These are phyloP conservation scores for Engystomops pustulosus DNA, from an alignment of 2,113 vertebrate genomes.

Conservation along the genomic window DNA sequence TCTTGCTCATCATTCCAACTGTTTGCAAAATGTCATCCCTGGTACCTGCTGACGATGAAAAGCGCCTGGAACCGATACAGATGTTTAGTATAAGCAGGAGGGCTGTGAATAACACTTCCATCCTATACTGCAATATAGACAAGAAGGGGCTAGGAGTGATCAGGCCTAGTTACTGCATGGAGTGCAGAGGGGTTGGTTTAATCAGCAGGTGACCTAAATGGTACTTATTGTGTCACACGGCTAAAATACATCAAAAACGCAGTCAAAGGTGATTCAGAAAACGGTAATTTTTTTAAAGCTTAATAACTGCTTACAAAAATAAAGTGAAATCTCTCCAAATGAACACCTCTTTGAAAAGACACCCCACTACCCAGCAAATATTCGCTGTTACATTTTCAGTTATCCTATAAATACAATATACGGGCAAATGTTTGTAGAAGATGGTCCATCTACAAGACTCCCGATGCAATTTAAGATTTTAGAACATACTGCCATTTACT, in stretches of 20 bases:
- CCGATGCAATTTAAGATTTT: too few species aligned
- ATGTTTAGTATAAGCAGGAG: slow-evolving; percentile 52
- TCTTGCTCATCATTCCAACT: slow-evolving; percentile 51
- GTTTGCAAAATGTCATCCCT: slow-evolving; percentile 52
- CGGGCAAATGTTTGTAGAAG: too few species aligned
- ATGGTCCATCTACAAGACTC: too few species aligned
- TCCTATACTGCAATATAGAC: slow-evolving; percentile 30
- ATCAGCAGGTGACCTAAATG: slow-evolving; percentile 15
- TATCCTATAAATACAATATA: too few species aligned
- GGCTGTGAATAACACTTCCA: slow-evolving; percentile 45
- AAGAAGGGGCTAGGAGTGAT: slow-evolving; percentile 4
- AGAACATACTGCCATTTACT: too few species aligned
- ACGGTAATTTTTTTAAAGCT: neutral
- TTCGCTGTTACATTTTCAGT: too few species aligned
- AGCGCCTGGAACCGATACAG: slow-evolving; percentile 43
- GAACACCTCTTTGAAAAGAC: too few species aligned
- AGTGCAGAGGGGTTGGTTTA: slow-evolving; percentile 2
- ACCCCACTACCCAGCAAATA: too few species aligned
- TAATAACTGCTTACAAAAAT: neutral
- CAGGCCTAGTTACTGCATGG: slow-evolving; percentile 22
- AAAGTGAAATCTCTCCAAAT: too few species aligned
- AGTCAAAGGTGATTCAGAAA: slow-evolving; percentile 14
- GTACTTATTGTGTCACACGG: slow-evolving; percentile 31
- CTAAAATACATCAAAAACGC: slow-evolving; percentile 11
- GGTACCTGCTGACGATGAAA: slow-evolving; percentile 51